A percentile compares a stretch with the other conserved stretches of the same genome.
Evolutionary conservation across 2,113 vertebrate species (phyloP).

Genomic region (Budorcas taxicolor): DNA sequence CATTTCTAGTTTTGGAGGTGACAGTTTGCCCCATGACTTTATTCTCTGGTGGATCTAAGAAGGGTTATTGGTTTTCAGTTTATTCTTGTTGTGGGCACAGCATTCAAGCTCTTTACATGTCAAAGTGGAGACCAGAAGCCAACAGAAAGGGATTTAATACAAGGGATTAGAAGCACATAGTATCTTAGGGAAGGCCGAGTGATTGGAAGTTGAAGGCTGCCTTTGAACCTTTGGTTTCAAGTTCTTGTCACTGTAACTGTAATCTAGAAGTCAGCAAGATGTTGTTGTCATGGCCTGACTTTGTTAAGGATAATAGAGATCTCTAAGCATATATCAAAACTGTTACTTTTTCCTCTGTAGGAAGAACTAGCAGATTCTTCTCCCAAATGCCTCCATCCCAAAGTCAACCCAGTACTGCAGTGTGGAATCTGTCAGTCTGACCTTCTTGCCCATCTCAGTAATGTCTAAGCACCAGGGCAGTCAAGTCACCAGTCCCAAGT

Average conservation of each 20-base stretch:
- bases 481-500: not conserved
- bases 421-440: not conserved
- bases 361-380: not conserved
- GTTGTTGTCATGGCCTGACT: accelerated
- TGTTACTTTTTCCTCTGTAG: not conserved
- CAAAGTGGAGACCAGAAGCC: not conserved
- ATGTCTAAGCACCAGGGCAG: not conserved
- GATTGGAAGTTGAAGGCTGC: not conserved
- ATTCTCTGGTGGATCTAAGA: not conserved
- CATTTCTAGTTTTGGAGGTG: not conserved
- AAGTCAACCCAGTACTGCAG: not conserved
- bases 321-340: not conserved
- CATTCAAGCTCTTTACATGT: not conserved
- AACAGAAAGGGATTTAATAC: not conserved
- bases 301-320: not conserved
- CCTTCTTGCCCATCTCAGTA: not conserved
- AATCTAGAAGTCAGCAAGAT: not conserved
- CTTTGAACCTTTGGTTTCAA: not conserved
- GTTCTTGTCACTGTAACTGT: not conserved
- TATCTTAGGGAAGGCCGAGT: not conserved
- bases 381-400: not conserved
- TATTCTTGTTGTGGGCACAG: not conserved
- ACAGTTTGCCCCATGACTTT: not conserved
- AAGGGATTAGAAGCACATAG: not conserved
- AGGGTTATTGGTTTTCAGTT: not conserved